Evolutionary conservation across 2,113 vertebrate genomes (phyloP), one percentile per base, ranked within the genome.

Genomic region (Clupea harengus): DNA sequence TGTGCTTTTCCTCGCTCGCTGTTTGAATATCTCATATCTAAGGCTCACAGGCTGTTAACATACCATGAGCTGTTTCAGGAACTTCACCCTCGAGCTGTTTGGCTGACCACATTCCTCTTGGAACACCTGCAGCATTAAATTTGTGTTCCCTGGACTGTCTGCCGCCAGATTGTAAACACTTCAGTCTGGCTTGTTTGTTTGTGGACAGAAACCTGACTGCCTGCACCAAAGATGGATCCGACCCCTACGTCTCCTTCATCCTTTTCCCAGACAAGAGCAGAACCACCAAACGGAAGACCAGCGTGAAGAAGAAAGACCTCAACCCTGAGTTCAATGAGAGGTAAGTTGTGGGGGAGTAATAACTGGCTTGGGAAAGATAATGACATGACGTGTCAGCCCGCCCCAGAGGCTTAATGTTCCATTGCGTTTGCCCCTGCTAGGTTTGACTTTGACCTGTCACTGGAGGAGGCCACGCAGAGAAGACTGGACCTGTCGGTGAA

Each of bases 291-390:
- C 95, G 95, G 90, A 97, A 97, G 92, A 98, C 97, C 0, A 89
- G 82, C 0, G 95, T 96, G 80, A 97, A 96, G 92, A 98, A 95
- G 92, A 95, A 90, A 90, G 97, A 96, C 57, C 91, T 96, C 45
- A 97, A 95, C 89, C 97, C 97, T 1, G 97, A 97, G 47, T 98
- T 96, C 84, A 97, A 93, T 0, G 97, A 98, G 87, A 96, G 95
- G 97, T 97, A 44, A 87, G 83, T 15, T 11, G 22, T 9, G 25
- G 28, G 25, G 28, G 28, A 75, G 0, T 60, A 17, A 32, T 78
- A 39, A 32, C 28, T 39, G 10, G 28, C 28, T 25, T 6, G n/a
- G n/a, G 7, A n/a, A 67, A 67, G 64, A 78, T 78, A 78, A 78
- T 78, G 32, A 39, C 17, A 15, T 32, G n/a, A n/a, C n/a, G 13